Evolutionary conservation across 2,888 invertebrate genomes (phyloP).

Genomic region (Ormyrus rosae): DNA sequence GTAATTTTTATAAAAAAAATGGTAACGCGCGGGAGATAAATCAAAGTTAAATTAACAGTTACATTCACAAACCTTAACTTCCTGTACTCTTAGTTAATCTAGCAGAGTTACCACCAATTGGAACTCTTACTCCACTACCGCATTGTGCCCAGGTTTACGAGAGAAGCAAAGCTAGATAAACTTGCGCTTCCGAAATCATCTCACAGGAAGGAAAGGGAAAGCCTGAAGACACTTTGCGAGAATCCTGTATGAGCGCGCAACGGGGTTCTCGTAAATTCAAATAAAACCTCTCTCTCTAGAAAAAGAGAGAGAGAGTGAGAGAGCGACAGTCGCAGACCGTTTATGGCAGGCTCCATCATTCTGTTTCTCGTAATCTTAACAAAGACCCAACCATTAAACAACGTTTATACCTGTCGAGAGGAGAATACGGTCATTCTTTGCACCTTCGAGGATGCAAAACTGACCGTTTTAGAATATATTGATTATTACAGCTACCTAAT

Average conservation of each 20-base stretch:
- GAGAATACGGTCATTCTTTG: too few relatives aligned
- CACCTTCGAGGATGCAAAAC: too few relatives aligned
- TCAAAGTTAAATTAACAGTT: too few relatives aligned
- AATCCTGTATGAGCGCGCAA: neutral
- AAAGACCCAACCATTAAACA: constrained; percentile 44
- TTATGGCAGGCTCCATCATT: constrained; percentile 47
- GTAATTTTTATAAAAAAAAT: too few relatives aligned
- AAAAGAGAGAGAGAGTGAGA: neutral
- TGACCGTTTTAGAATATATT: too few relatives aligned
- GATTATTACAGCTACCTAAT: too few relatives aligned
- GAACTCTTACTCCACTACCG: too few relatives aligned
- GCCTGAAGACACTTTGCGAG: neutral
- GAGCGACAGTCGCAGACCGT: constrained; percentile 8
- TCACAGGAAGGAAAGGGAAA: constrained; percentile 43
- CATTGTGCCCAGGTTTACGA: too few relatives aligned
- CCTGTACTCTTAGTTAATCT: too few relatives aligned
- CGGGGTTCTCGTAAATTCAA: constrained; percentile 43
- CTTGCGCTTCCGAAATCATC: constrained; percentile 11
- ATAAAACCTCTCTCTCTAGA: constrained; percentile 34
- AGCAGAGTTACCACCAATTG: too few relatives aligned
- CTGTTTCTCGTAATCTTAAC: constrained; percentile 51
- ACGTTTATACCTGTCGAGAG: constrained; percentile 24
- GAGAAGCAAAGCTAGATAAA: neutral
- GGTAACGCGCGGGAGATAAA: too few relatives aligned
- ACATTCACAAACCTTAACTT: too few relatives aligned